Conservation (phyloP, 2,888 invertebrate species). For the Drosophila rellima region DNA sequence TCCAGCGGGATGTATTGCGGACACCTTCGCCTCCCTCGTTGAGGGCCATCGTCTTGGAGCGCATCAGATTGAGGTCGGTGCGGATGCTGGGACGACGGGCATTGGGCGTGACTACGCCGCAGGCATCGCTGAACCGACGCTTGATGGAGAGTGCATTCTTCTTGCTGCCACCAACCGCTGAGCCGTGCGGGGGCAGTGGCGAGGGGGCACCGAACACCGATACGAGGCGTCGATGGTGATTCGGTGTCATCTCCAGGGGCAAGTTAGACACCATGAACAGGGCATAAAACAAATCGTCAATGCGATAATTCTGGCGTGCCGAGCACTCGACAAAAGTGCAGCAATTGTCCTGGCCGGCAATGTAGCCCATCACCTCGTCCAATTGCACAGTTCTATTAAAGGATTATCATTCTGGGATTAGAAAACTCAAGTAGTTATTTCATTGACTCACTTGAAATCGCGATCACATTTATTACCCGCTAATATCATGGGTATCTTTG, state of each 20-base stretch:
- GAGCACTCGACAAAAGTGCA: conserved; percentile 94
- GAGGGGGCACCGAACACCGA: conserved; percentile 92
- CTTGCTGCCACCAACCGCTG: conserved; percentile 89
- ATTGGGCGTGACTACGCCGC: conserved; percentile 95
- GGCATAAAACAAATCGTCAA: conserved; percentile 94
- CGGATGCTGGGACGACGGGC: conserved; percentile 94
- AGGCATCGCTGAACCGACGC: conserved; percentile 93
- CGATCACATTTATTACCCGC: conserved; percentile 95
- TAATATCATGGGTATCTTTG: conserved; percentile 93
- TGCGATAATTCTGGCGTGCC: conserved; percentile 92
- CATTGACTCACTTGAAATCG: conserved; percentile 89
- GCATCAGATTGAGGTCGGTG: conserved; percentile 95
- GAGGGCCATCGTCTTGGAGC: conserved; percentile 92
- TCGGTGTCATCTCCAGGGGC: conserved; percentile 95
- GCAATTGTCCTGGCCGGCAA: conserved; percentile 90
- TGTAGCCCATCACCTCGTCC: conserved; percentile 92
- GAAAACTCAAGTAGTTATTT: no score
- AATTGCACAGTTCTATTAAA: conserved; percentile 89
- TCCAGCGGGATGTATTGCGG: conserved; percentile 83
- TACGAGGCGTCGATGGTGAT: conserved; percentile 93
- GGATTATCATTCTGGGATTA: background rate
- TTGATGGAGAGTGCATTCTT: conserved; percentile 93
- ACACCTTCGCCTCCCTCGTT: conserved; percentile 89
- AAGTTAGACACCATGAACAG: conserved; percentile 93
- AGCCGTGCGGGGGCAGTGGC: conserved; percentile 90